Conservation (phyloP, 64 coral and sea anemone species). For the Acropora yongei region DNA sequence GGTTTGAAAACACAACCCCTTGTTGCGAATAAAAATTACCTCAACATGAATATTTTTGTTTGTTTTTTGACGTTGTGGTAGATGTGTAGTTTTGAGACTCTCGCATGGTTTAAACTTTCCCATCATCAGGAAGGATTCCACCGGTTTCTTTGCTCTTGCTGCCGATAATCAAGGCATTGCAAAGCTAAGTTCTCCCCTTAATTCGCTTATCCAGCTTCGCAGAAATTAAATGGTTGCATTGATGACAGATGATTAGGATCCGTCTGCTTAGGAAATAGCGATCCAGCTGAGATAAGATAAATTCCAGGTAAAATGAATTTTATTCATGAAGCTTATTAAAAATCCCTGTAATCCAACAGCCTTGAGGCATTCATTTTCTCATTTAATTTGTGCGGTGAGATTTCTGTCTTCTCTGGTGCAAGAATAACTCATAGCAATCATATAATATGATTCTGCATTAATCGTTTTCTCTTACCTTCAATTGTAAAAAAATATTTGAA, state of each 20-base stretch:
- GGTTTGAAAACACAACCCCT: too few relatives aligned
- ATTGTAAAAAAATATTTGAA: not conserved
- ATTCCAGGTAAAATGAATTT: not conserved
- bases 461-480: not conserved
- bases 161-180: too few relatives aligned
- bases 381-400: not conserved
- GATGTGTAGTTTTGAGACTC: not conserved
- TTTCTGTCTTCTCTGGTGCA: not conserved
- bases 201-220: too few relatives aligned
- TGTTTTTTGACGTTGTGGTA: not conserved
- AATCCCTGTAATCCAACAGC: not conserved
- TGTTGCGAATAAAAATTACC: too few relatives aligned
- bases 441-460: not conserved
- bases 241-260: too few relatives aligned
- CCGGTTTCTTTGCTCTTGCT: too few relatives aligned
- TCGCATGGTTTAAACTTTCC: not conserved
- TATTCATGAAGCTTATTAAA: not conserved
- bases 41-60: not conserved
- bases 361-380: not conserved
- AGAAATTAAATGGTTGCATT: too few relatives aligned
- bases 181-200: too few relatives aligned
- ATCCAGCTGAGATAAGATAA: not conserved
- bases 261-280: not conserved
- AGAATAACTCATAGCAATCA: not conserved
- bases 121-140: not conserved